Evolutionary conservation across 1,140 invertebrate genomes (phyloP).

Genomic region (Rhyacophila brunnea): DNA sequence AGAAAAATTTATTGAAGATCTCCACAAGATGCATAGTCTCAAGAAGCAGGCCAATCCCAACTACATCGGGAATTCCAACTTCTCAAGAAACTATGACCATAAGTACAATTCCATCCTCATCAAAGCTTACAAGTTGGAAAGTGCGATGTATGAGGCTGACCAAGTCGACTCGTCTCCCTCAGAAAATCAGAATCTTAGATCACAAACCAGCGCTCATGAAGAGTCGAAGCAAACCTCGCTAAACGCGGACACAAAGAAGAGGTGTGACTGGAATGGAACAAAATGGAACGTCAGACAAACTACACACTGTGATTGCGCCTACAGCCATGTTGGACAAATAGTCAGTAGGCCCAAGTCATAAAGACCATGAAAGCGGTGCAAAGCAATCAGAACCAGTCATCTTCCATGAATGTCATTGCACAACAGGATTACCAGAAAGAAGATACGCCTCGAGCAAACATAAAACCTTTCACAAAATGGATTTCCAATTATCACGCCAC

Average conservation of each 20-base stretch:
- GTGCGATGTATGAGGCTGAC: no score
- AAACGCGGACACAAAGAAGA: no score
- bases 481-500: conserved; percentile 24
- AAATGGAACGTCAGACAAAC: neutral
- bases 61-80: no score
- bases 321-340: neutral
- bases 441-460: neutral
- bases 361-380: neutral
- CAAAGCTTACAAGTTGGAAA: no score
- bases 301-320: neutral
- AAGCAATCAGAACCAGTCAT: neutral
- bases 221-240: neutral
- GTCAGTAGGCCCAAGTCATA: neutral
- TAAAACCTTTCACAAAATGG: conserved; percentile 15
- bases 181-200: neutral
- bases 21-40: no score
- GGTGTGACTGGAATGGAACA: neutral
- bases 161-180: no score
- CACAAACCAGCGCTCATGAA: no score
- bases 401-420: neutral
- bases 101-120: no score
- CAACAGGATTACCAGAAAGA: conserved; percentile 6
- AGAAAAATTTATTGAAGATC: no score
- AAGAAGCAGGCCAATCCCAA: no score
- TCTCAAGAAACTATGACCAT: no score